Percentiles rank a stretch among this genome's conserved stretches.
Conservation (phyloP, 2,797 vertebrate species). For the Hippocampus kuda region DNA sequence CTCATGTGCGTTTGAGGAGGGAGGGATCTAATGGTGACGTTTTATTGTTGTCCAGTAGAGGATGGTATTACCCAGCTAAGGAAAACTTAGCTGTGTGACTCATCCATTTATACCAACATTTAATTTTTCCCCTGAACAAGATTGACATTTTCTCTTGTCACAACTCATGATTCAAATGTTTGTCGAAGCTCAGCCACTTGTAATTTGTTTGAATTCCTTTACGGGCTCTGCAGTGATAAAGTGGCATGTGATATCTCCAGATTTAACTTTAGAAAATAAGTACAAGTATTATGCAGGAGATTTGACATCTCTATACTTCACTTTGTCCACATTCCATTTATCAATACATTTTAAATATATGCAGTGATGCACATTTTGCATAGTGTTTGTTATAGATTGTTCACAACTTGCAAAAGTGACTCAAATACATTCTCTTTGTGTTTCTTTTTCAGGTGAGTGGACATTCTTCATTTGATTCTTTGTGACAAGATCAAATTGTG, state of each 20-base stretch:
- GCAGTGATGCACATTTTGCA: neutral
- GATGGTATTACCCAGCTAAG: slow-evolving; percentile 40
- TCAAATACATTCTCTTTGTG: slow-evolving; percentile 31
- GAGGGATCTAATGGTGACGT: neutral
- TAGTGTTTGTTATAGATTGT: neutral
- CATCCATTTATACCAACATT: neutral
- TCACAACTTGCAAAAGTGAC: neutral
- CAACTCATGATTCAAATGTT: neutral
- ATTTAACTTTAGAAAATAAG: neutral
- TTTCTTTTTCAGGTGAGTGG: slow-evolving; percentile 66
- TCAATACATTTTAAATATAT: neutral
- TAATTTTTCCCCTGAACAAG: neutral
- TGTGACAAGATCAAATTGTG: slow-evolving; percentile 9
- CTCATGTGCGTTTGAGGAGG: too few species aligned
- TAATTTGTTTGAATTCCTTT: neutral
- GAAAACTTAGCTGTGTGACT: neutral
- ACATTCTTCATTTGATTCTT: slow-evolving; percentile 11
- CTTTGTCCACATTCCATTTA: neutral
- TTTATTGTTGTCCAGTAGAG: slow-evolving; percentile 48
- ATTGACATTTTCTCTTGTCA: neutral
- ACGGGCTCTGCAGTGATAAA: neutral
- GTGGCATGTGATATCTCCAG: neutral
- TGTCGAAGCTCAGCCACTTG: neutral
- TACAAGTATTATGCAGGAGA: neutral
- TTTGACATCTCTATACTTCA: neutral